phyloP scores from a whole-genome alignment of 2,113 vertebrate genomes.

The Eurystomus gularis region DNA sequence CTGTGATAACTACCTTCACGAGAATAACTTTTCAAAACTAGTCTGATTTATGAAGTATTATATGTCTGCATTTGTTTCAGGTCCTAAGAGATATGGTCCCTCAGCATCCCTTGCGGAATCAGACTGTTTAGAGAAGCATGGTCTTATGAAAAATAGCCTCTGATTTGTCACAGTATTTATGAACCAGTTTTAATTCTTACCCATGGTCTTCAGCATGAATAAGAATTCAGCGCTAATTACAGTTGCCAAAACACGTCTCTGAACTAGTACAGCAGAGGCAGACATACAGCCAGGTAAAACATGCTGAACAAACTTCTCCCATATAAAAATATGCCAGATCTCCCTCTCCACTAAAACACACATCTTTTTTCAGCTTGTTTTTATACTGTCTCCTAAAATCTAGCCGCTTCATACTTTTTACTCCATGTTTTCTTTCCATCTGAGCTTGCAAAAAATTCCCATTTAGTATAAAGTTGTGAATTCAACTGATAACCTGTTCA shows the following conservation, averaged over 20 bases:
- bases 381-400: not conserved
- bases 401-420: not conserved
- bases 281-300: conserved; percentile 38
- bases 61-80: not conserved
- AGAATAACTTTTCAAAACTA: not conserved
- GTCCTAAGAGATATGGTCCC: not conserved
- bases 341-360: not conserved
- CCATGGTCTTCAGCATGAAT: not conserved
- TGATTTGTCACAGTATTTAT: not conserved
- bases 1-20: not conserved
- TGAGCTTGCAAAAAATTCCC: not conserved
- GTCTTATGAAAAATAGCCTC: not conserved
- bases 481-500: not conserved
- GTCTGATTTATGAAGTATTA: not conserved
- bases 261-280: not conserved
- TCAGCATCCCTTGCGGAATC: not conserved
- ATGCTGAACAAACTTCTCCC: not conserved
- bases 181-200: not conserved
- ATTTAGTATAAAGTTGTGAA: not conserved
- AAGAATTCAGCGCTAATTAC: conserved; percentile 10
- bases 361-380: not conserved
- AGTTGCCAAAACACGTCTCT: conserved; percentile 9
- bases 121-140: not conserved
- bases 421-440: not conserved
- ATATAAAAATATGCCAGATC: not conserved